phyloP scores from a whole-genome alignment of 2,797 vertebrate species.

The Gymnothorax javanicus region DNA sequence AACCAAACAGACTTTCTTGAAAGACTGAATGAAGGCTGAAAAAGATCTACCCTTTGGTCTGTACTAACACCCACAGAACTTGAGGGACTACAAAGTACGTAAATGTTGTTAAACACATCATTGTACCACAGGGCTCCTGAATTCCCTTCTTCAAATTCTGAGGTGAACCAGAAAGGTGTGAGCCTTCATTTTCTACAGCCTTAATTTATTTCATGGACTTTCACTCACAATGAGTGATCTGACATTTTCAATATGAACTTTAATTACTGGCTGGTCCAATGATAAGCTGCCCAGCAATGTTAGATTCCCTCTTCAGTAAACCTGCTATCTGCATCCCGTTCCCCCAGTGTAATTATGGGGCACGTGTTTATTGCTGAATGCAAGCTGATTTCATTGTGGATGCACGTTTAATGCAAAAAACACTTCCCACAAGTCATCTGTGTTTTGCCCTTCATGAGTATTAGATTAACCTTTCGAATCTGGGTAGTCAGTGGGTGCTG shows the following conservation, averaged over 20 bases:
- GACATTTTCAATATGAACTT: not conserved
- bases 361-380: not conserved
- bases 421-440: constrained; percentile 30
- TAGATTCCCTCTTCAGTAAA: not conserved
- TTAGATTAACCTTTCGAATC: constrained; percentile 41
- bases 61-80: not conserved
- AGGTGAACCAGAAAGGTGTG: not conserved
- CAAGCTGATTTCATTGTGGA: constrained; percentile 6
- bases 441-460: constrained; percentile 35
- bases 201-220: not conserved
- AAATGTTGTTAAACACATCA: not conserved
- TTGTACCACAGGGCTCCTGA: not conserved
- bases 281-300: not conserved
- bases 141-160: not conserved
- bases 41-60: not conserved
- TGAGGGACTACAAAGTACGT: not conserved
- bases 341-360: not conserved
- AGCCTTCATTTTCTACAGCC: not conserved
- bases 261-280: not conserved
- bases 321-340: not conserved
- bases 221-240: not conserved
- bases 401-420: constrained; percentile 19
- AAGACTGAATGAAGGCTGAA: no score
- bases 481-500: not conserved
- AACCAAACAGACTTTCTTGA: no score